Evolutionary conservation across 2,888 invertebrate species (phyloP).

Genomic region (Perizoma affinitatum): DNA sequence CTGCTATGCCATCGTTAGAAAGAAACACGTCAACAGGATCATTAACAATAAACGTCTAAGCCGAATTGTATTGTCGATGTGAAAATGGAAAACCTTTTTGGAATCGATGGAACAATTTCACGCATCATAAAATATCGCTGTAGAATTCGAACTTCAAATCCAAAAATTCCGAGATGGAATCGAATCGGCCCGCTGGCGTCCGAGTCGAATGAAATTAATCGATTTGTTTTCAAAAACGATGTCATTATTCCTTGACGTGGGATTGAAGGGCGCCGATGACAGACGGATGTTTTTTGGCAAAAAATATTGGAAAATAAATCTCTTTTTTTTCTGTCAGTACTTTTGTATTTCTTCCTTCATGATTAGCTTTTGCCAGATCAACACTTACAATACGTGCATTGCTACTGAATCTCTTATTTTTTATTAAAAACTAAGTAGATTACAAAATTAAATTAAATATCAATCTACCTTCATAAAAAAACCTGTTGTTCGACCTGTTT

Average conservation of each 20-base stretch:
- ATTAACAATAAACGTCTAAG: conserved; percentile 67
- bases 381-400: too few relatives aligned
- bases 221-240: conserved; percentile 77
- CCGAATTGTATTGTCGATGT: conserved; percentile 71
- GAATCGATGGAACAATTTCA: conserved; percentile 78
- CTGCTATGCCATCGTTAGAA: conserved; percentile 68
- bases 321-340: conserved; percentile 14
- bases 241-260: conserved; percentile 71
- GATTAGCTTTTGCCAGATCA: too few relatives aligned
- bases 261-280: conserved; percentile 63
- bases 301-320: conserved; percentile 34
- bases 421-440: too few relatives aligned
- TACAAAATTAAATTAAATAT: too few relatives aligned
- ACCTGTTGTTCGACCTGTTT: too few relatives aligned
- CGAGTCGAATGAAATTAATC: conserved; percentile 81
- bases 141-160: conserved; percentile 64
- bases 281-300: conserved; percentile 54
- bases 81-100: conserved; percentile 77
- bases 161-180: conserved; percentile 66
- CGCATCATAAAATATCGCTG: conserved; percentile 78
- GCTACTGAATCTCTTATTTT: too few relatives aligned
- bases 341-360: conserved; percentile 12
- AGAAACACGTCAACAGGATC: conserved; percentile 55
- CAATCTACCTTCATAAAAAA: too few relatives aligned
- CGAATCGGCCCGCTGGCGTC: conserved; percentile 67